Conservation (phyloP, 2,888 invertebrate genomes). For the Cyclophora albipunctata region DNA sequence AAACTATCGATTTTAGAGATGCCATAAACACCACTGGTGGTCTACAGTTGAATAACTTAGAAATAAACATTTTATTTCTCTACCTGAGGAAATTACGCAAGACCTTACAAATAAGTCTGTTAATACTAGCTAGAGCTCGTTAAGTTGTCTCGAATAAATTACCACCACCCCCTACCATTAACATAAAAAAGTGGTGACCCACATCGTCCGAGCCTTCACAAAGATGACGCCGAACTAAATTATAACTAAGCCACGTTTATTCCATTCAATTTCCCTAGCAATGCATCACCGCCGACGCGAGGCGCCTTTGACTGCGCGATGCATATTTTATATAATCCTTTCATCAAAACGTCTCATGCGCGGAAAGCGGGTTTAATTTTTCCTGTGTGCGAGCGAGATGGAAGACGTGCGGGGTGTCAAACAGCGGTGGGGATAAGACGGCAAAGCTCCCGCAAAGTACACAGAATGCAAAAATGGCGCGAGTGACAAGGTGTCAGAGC, state of each 20-base stretch:
- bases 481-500: conserved; percentile 69
- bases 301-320: conserved; percentile 57
- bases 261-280: conserved; percentile 65
- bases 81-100: conserved; percentile 29
- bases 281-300: conserved; percentile 63
- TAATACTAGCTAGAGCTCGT: conserved; percentile 21
- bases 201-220: conserved; percentile 20
- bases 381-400: conserved; percentile 60
- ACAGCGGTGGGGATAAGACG: conserved; percentile 75
- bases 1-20: background rate
- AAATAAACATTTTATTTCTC: conserved; percentile 11
- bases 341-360: conserved; percentile 65
- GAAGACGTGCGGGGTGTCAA: conserved; percentile 70
- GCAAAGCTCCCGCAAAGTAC: conserved; percentile 75
- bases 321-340: conserved; percentile 71
- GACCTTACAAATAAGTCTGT: conserved; percentile 11
- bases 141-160: conserved; percentile 32
- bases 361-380: conserved; percentile 65
- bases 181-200: conserved; percentile 39
- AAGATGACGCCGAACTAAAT: conserved; percentile 53
- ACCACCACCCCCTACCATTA: conserved; percentile 11
- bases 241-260: conserved; percentile 53
- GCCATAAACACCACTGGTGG: conserved; percentile 19
- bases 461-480: conserved; percentile 76
- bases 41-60: conserved; percentile 5